Conservation (phyloP, 2,888 invertebrate genomes). For the Leucoma salicis region DNA sequence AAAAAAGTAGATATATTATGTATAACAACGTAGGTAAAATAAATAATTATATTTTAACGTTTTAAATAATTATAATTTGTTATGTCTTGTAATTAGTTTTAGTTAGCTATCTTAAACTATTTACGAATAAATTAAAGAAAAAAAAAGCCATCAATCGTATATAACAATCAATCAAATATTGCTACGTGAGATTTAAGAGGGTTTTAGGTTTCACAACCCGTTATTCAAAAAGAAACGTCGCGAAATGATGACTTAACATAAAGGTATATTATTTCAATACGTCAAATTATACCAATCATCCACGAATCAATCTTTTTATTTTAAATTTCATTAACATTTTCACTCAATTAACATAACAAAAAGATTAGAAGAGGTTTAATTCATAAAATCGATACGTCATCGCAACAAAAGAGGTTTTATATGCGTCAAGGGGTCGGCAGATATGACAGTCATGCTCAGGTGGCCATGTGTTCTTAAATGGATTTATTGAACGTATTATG, state of each 20-base stretch:
- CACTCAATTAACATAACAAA: slow-evolving; percentile 62
- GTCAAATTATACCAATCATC: slow-evolving; percentile 19
- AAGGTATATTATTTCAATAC: slow-evolving; percentile 1
- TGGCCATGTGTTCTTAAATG: slow-evolving; percentile 34
- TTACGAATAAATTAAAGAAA: no score
- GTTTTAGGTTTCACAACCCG: no score
- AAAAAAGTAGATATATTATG: no score
- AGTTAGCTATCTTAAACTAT: no score
- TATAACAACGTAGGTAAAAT: no score
- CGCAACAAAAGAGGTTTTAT: slow-evolving; percentile 46
- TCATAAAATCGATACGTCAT: slow-evolving; percentile 66
- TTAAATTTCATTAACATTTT: slow-evolving; percentile 59
- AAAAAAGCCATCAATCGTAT: no score
- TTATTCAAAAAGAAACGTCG: background rate
- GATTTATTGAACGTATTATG: slow-evolving; percentile 35
- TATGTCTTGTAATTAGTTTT: no score
- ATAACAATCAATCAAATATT: no score
- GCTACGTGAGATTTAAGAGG: no score
- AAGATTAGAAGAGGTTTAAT: slow-evolving; percentile 52
- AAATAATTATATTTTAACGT: no score
- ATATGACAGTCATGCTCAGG: slow-evolving; percentile 52
- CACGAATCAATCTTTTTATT: slow-evolving; percentile 21
- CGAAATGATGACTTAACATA: slow-evolving; percentile 2
- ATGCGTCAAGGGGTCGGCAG: slow-evolving; percentile 36
- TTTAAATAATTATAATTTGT: no score